Evolutionary conservation across 2,797 vertebrate genomes (phyloP), one percentile per base, ranked within the genome.

Genomic region (Nyctibius grandis): DNA sequence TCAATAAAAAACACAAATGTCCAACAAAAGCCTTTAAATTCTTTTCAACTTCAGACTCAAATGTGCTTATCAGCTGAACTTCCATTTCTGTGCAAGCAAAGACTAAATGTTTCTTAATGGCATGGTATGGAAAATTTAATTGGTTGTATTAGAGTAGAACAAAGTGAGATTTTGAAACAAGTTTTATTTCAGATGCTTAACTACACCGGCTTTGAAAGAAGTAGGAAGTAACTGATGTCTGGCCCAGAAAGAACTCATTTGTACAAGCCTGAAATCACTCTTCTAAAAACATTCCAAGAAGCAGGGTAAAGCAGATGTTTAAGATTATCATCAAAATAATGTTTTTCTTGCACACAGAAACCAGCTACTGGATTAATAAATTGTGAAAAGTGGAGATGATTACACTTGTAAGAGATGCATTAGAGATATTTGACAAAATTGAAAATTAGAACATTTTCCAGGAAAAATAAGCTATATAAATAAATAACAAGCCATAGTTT

Each of bases 251-350:
- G 19, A 89, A 36, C 50, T 65, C 45, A 81, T 85, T 61, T 88
- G 53, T 72, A 93, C 23, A 85, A 91, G 38, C 7, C 47, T 76
- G 20, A 88, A 84, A 72, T 76, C 4, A 56, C 44, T 78, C 48
- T 79, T 76, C 29, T 61, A 81, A 94, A 87, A 72, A 75, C 48
- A 60, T 69, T 76, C 57, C 54, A 84, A 85, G 36, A 56, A 91
- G n/a, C 16, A 75, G 23, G 40, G 31, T 86, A 93, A 91, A 85
- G 36, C n/a, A 80, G 36, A 69, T 59, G 25, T 79, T 82, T 57
- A 68, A 91, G 93, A 94, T 80, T 86, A 95, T 84, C 79, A 88
- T 61, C 61, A 91, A 85, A 95, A 74, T 25, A 67, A 69, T 48
- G 40, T 36, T 75, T 76, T 87, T 69, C 68, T 78, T 91, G 34